Percentiles rank a stretch among this genome's conserved stretches.
Conservation (phyloP, 2,888 invertebrate genomes). For the Trimorus sp. region DNA sequence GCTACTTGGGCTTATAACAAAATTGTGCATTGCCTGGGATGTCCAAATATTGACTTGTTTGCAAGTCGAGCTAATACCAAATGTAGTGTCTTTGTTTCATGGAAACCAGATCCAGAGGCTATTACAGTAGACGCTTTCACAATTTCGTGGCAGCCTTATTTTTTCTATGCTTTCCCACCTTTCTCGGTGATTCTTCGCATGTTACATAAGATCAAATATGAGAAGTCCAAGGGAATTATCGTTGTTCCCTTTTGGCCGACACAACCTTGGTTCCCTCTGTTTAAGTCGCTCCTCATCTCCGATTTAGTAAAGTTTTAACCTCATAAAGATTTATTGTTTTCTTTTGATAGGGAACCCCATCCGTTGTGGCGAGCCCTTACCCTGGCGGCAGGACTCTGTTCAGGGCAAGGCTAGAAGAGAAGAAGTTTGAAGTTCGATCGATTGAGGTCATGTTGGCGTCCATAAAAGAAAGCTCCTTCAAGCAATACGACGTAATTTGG, state of each 20-base stretch:
- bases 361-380: conserved; percentile 32
- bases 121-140: conserved; percentile 36
- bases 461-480: conserved; percentile 15
- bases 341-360: conserved; percentile 32
- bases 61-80: conserved; percentile 26
- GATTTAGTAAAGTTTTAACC: conserved; percentile 28
- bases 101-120: conserved; percentile 31
- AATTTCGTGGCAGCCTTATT: conserved; percentile 20
- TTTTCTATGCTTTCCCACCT: conserved; percentile 41
- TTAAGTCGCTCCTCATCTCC: conserved; percentile 16
- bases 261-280: conserved; percentile 42
- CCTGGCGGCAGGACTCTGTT: conserved; percentile 45
- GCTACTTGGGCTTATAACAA: conserved; percentile 4
- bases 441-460: conserved; percentile 28
- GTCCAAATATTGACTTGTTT: conserved; percentile 37
- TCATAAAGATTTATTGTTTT: conserved; percentile 20
- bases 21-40: conserved; percentile 1
- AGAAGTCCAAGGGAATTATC: conserved; percentile 31
- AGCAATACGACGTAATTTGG: conserved; percentile 19
- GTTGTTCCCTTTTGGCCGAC: conserved; percentile 38
- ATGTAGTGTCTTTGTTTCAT: conserved; percentile 23
- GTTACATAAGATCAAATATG: conserved; percentile 28
- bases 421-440: conserved; percentile 4
- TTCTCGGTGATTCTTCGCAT: conserved; percentile 30
- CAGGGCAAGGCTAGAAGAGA: conserved; percentile 6